These are phyloP conservation scores for Sycon ciliatum DNA, from an alignment of 37 sponge, comb jelly and placozoan species.

Conservation along the genomic window DNA sequence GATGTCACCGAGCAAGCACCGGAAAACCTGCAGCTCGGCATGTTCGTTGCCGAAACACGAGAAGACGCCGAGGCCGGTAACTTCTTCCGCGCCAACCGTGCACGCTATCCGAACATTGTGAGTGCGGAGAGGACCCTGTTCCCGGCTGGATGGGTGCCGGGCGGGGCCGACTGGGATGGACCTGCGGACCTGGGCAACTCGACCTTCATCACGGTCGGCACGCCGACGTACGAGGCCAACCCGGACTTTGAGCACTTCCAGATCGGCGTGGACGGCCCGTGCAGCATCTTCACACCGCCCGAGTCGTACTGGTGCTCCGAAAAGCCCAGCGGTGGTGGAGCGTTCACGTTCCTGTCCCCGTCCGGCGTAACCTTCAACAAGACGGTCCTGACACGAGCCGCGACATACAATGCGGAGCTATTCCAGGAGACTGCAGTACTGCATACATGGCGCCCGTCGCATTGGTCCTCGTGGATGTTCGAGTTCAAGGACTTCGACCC, in stretches of 20 bases:
- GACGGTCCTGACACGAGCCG: constrained; percentile 20
- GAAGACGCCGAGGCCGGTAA: too few species aligned
- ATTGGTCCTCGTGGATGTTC: not conserved
- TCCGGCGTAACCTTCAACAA: constrained; percentile 22
- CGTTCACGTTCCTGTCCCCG: constrained; percentile 10
- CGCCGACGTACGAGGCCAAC: not conserved
- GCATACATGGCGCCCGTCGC: not conserved
- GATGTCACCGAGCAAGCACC: not conserved
- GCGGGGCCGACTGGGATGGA: constrained; percentile 23
- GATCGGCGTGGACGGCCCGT: constrained; percentile 46
- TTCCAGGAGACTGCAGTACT: not conserved
- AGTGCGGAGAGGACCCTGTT: constrained; percentile 13
- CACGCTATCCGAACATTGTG: not conserved
- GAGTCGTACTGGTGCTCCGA: constrained; percentile 46
- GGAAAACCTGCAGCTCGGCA: too few species aligned
- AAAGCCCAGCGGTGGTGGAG: constrained; percentile 34
- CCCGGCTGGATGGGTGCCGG: constrained; percentile 40
- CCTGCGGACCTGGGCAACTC: constrained; percentile 21
- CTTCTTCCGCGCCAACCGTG: not conserved
- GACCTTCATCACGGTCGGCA: constrained; percentile 13
- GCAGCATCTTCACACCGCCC: constrained; percentile 43
- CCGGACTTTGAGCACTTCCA: constrained; percentile 30
- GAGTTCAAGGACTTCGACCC: not conserved
- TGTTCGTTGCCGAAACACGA: too few species aligned
- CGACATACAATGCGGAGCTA: too few species aligned